phyloP scores from a whole-genome alignment of 2,888 invertebrate genomes.

The Coelopa pilipes region DNA sequence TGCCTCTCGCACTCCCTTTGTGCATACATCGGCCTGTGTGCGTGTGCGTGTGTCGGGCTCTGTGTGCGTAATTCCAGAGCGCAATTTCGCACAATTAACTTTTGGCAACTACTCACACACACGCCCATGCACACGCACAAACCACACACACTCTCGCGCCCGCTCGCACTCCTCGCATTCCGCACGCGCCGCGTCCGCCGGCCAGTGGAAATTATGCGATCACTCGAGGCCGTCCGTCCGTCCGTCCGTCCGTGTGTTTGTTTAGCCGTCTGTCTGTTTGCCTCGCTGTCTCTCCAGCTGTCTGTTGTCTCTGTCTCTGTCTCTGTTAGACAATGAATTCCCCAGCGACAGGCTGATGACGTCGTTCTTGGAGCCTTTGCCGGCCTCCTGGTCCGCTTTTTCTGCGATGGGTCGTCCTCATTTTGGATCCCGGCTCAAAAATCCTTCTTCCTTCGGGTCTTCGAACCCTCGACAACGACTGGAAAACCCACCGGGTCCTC shows the following conservation, averaged over 20 bases:
- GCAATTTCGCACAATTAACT: constrained; percentile 34
- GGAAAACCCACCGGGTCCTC: too few relatives aligned
- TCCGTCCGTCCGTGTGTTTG: not conserved
- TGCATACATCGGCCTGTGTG: not conserved
- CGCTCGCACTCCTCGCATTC: not conserved
- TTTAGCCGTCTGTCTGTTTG: not conserved
- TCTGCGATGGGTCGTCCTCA: too few relatives aligned
- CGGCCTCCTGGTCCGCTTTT: not conserved
- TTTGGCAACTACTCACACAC: constrained; percentile 15
- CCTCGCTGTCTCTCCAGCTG: not conserved
- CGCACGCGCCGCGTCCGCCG: not conserved
- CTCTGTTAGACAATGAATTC: not conserved
- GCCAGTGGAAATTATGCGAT: not conserved
- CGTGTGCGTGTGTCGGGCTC: not conserved
- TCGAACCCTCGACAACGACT: too few relatives aligned
- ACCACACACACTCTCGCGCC: not conserved
- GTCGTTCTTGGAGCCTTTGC: constrained; percentile 4
- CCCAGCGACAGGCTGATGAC: not conserved
- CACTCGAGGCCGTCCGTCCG: not conserved
- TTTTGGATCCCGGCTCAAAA: too few relatives aligned
- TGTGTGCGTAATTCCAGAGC: constrained; percentile 22
- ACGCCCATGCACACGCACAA: not conserved
- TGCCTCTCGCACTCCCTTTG: not conserved
- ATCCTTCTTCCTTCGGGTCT: too few relatives aligned
- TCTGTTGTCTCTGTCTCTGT: too few relatives aligned